Evolutionary conservation across 2,888 invertebrate genomes (phyloP), one percentile per base, ranked within the genome.

Genomic region (Fragum sueziense): DNA sequence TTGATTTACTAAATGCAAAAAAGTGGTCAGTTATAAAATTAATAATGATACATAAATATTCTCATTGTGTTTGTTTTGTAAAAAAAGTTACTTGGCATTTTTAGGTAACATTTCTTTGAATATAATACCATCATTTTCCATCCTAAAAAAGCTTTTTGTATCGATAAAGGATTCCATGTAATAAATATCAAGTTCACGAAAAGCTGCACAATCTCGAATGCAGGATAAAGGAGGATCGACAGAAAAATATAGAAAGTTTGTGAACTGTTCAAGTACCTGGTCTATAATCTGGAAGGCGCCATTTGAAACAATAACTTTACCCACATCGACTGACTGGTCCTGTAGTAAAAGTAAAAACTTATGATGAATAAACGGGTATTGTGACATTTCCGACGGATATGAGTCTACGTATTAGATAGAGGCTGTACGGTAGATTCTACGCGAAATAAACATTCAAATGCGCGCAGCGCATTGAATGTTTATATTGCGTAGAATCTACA

Each of bases 251-350:
- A 4, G 20, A 57, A 2, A 57, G 57, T 47, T 25, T 4, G 1
- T 4, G 25, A 67, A 27, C 1, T 25, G 22, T n/a, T 37, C 7
- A 37, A 25, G 25, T 70, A 80, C 80, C 80, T 76, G 59, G 27
- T 71, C 20, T 20, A 68, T 54, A 1, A 80, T 25, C 70, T 80
- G 59, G 37, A 74, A 61, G 27, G 74, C 76, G 25, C 70, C 74
- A 62, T 76, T 80, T 6, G 27, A 14, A 51, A 68, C 71, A 27
- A 80, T 70, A 22, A 74, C 34, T 27, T 80, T 70, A 0, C 74
- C 80, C 20, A 61, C 0, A 25, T 70, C 76, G 37, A 54, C 29
- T n/a, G 20, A 11, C 25, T 9, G 22, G 14, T 62, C 57, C 78
- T 74, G 70, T 37, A 61, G 61, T 14, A 29, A 59, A 29, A 20